These are phyloP conservation scores for Cephalotes varians DNA, from an alignment of 2,888 invertebrate species.

Conservation along the genomic window DNA sequence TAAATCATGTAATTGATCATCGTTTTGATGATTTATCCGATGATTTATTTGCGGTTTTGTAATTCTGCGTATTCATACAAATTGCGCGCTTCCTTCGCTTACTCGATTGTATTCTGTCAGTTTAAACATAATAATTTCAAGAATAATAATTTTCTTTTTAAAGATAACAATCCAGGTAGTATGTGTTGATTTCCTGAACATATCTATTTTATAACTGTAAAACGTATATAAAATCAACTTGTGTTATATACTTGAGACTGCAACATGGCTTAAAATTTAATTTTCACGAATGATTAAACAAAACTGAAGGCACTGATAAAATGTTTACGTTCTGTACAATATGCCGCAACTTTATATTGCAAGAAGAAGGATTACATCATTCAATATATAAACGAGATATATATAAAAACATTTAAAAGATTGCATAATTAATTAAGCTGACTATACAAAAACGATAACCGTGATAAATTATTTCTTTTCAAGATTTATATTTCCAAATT, in stretches of 20 bases:
- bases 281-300: not conserved
- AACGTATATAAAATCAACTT: no score
- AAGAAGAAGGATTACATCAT: not conserved
- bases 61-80: conserved; percentile 4
- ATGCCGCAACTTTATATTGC: not conserved
- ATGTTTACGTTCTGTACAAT: not conserved
- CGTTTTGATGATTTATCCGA: not conserved
- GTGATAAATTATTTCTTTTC: not conserved
- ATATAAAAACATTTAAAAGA: not conserved
- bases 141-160: not conserved
- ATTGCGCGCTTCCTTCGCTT: not conserved
- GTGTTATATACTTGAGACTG: conserved; percentile 8
- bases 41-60: conserved; percentile 2
- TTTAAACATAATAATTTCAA: not conserved
- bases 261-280: not conserved
- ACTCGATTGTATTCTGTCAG: not conserved
- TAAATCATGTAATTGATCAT: conserved; percentile 23
- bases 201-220: no score
- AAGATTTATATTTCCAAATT: not conserved
- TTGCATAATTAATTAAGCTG: not conserved
- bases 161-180: not conserved
- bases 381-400: not conserved
- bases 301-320: not conserved
- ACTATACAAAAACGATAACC: not conserved
- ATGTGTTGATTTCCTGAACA: no score